Percentiles rank a stretch among this genome's conserved stretches.
Conservation (phyloP, 2,797 vertebrate species). For the Avahi laniger region DNA sequence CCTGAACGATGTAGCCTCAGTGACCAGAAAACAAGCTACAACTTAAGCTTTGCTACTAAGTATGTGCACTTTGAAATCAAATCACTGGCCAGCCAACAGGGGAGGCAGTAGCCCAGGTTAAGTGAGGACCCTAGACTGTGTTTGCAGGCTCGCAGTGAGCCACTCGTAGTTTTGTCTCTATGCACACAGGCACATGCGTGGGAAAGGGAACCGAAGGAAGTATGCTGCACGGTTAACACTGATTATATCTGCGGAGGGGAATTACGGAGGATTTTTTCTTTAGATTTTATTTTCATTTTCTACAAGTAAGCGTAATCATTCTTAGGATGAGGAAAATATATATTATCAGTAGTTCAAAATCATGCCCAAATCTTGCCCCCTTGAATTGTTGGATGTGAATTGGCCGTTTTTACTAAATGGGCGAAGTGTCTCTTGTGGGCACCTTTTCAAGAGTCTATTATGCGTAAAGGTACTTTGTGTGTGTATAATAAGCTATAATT, state of each 20-base stretch:
- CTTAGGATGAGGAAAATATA: not conserved
- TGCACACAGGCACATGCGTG: not conserved
- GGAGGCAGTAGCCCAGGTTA: not conserved
- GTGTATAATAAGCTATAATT: not conserved
- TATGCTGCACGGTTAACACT: not conserved
- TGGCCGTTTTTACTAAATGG: not conserved
- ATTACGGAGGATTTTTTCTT: not conserved
- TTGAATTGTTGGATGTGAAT: not conserved
- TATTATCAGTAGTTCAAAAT: not conserved
- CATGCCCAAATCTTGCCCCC: not conserved
- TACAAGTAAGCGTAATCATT: not conserved
- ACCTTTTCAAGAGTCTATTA: not conserved
- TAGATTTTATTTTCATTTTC: constrained; percentile 15
- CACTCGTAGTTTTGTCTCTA: not conserved
- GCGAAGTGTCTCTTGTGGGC: not conserved
- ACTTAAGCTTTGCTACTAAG: not conserved
- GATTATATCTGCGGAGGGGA: not conserved
- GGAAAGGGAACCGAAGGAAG: not conserved
- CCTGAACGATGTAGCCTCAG: not conserved
- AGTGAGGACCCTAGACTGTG: not conserved
- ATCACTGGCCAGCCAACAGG: not conserved
- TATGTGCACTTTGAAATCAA: not conserved
- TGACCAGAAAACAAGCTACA: not conserved
- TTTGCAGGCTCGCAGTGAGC: not conserved
- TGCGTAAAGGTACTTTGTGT: not conserved